Conservation (phyloP, 1,140 invertebrate species). For the Anadara kagoshimensis region DNA sequence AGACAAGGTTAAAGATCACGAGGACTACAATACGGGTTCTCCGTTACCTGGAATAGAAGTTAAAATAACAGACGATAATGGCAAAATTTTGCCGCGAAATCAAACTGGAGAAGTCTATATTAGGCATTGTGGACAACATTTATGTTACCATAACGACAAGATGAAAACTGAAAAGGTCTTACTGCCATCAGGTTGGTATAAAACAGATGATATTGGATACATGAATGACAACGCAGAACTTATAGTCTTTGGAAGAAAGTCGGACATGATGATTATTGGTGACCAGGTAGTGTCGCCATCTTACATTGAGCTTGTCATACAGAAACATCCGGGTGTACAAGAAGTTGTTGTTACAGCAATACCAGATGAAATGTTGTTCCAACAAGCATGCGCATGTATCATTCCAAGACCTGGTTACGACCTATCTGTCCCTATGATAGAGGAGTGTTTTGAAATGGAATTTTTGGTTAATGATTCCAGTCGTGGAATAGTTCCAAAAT, state of each 20-base stretch:
- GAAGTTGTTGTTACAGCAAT: slow-evolving; percentile 21
- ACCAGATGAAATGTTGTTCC: slow-evolving; percentile 2
- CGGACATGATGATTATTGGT: slow-evolving; percentile 22
- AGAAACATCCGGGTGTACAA: neutral
- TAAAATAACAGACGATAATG: slow-evolving; percentile 14
- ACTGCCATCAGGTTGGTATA: slow-evolving; percentile 72
- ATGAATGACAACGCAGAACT: slow-evolving; percentile 44
- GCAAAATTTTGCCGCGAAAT: neutral
- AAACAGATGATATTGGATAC: slow-evolving; percentile 71
- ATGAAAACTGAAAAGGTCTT: slow-evolving; percentile 68
- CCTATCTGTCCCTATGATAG: no score
- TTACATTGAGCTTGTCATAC: slow-evolving; percentile 8
- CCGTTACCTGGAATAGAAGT: slow-evolving; percentile 6
- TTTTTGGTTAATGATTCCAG: no score
- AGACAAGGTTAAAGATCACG: neutral
- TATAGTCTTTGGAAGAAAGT: slow-evolving; percentile 10
- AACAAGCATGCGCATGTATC: slow-evolving; percentile 3
- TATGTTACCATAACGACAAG: slow-evolving; percentile 81
- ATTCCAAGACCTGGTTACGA: neutral
- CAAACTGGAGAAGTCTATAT: slow-evolving; percentile 14
- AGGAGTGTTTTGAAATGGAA: no score
- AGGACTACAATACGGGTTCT: slow-evolving; percentile 1
- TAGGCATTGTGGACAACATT: slow-evolving; percentile 43
- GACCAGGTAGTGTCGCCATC: slow-evolving; percentile 16
- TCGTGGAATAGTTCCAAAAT: no score